Evolutionary conservation across 2,797 vertebrate genomes (phyloP).

Genomic region (Zalophus californianus): DNA sequence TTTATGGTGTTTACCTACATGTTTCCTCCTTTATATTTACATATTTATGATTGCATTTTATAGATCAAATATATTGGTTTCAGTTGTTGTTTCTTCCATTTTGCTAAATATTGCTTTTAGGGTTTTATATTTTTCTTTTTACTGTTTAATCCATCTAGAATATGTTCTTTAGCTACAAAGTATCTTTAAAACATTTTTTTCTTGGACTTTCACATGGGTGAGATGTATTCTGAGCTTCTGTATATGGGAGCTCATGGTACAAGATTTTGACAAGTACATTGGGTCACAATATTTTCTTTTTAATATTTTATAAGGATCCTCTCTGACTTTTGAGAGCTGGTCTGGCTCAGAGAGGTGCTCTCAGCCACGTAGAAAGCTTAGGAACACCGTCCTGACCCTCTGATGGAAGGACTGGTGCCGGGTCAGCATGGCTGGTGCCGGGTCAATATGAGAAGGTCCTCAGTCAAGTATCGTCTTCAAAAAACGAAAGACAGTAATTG

Average conservation of each 20-base stretch:
- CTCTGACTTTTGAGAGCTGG: neutral
- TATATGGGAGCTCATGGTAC: neutral
- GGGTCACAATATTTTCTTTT: neutral
- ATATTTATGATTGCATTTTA: neutral
- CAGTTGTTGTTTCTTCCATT: neutral
- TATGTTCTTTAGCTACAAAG: neutral
- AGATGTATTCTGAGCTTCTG: neutral
- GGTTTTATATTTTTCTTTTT: neutral
- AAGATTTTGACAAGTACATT: neutral
- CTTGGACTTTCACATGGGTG: neutral
- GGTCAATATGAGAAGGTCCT: neutral
- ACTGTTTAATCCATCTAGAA: neutral
- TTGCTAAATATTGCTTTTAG: neutral
- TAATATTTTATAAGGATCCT: neutral
- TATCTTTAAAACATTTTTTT: neutral
- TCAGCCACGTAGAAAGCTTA: neutral
- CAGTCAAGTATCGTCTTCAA: neutral
- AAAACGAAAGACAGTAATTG: neutral
- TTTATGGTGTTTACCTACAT: neutral
- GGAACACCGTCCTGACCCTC: neutral
- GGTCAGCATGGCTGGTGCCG: neutral
- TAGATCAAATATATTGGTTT: neutral
- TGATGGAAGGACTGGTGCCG: neutral
- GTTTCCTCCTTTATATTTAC: neutral
- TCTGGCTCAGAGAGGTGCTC: neutral